Base-by-base conservation (phyloP, 2,888 invertebrate species). In the Trissonchulus latispiculum region DNA sequence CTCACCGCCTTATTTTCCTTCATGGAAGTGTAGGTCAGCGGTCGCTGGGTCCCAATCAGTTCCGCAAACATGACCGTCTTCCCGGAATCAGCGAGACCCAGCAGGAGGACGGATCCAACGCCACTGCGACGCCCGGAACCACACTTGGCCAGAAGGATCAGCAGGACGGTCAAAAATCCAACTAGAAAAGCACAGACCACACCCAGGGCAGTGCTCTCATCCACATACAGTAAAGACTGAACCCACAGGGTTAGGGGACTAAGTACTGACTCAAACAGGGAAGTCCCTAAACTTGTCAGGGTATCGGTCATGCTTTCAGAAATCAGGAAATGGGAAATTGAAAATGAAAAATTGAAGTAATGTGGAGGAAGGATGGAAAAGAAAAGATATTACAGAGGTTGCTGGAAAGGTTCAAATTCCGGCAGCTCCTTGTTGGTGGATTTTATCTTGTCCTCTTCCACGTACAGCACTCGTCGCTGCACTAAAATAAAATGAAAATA, bases 61-160 rank as follows among this genome's bases (percentile, higher is more conserved):
- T 90, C 89, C 73, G 91, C 89, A 84, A 90, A 95, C 72, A 95
- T 84, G 59, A 92, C 85, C 1, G 95, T 95, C 86, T 96, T 96
- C 29, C 95, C 95, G 36, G 92, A 89, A 82, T 94, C 93, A 78
- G 91, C 90, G 1, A 93, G 86, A 1, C 96, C 96, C 72, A 91
- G 89, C 18, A 95, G 81, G 73, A 95, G 84, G 70, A 95, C 87
- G 31, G 79, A 79, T 61, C 71, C 61, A n/a, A n/a, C n/a, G 48
- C 64, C 64, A 8, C 23, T 29, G n/a, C 72, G 36, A 2, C 2
- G 15, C 28, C 28, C 48, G 37, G 70, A 37, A 15, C 28, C 28
- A n/a, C 3, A 31, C n/a, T 48, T n/a, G 29, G 29, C 36, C 15
- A 35, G 28, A 3, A 70, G 48, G 8, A 48, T 15, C 8, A 8